Base-by-base conservation (phyloP, 1,140 invertebrate genomes). In the Aphaenogaster ashmeadi region DNA sequence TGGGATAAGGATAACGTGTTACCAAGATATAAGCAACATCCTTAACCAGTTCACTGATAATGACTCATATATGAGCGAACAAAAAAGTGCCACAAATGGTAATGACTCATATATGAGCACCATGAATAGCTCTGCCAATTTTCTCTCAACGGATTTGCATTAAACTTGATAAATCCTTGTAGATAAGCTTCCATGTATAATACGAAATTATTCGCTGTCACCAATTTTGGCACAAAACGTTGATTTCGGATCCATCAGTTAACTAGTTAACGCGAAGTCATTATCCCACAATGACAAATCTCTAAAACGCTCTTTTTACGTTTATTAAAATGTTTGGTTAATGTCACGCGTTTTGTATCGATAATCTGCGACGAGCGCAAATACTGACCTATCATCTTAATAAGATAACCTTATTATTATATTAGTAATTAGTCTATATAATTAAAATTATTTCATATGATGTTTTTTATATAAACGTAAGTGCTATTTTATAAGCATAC, bases 1-100 rank as follows among this genome's bases (percentile, higher is more conserved):
- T 66, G 33, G 33, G 33, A 74, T 58, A 56, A 52, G 58, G 84
- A 88, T 60, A 74, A 56, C 74, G 38, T 58, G 83, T 75, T 36
- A 69, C 11, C 41, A 69, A 69, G 41, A 33, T 18, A 38, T 44
- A 67, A 67, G 41, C 66, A 69, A 47, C 27, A 54, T 91, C 81
- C 60, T 81, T 87, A 27, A 27, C 27, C 27, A 27, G 27, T 27
- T 27, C 27, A 27, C 27, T 27, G 27, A 27, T 27, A 27, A 27
- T 27, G 27, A 27, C 27, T 27, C 27, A 27, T 27, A 27, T 27
- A 27, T 27, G 27, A 27, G 27, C 27, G 27, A 27, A 27, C 27
- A 27, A 27, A 27, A 27, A 27, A 27, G 27, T 27, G 27, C 27
- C 27, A 27, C 27, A 27, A 27, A 27, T 27, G 27, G 27, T 27